Base-by-base conservation (phyloP, 1,140 invertebrate species). In the Drosophila truncata region DNA sequence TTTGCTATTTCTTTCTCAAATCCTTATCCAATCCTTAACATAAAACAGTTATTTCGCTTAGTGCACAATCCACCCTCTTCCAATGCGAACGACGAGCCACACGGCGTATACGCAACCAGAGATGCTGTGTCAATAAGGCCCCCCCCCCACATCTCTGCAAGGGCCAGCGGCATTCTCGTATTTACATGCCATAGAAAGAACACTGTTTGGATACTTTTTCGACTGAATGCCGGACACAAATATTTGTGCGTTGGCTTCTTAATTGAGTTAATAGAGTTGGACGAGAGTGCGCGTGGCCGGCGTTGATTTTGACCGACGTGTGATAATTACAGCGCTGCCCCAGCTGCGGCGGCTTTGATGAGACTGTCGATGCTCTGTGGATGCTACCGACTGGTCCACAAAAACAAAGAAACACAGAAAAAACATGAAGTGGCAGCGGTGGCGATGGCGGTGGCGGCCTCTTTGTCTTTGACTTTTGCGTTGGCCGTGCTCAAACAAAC, bases 261-360 rank as follows among this genome's bases (percentile, higher is more conserved):
- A 90, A 90, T 90, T 90, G 81, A 90, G 85, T 90, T 90, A 90
- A 88, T 84, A 81, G 85, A 70, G 66, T 85, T 66, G 82, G 71
- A 42, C 64, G 47, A 65, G 67, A 80, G 64, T 82, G 86, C 85
- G 85, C 85, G 85, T 90, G 85, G 78, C 81, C 50, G 41, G 52
- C 66, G 85, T 85, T 85, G 78, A 76, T 85, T 90, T 88, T 84
- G 81, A 90, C 85, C 84, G 84, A 87, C 82, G 81, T 90, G 85
- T 90, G 85, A 90, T 90, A 90, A 90, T 90, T 90, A 90, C 75
- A 66, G 46, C 65, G 50, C 62, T 75, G 72, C 79, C 73, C 70
- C 63, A 65, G 78, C 78, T 64, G 81, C 85, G 81, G 85, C 81
- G 55, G 63, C 85, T 90, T 87, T 84, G 85, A 88, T 87, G 76